Evolutionary conservation across 1,140 invertebrate species (phyloP).

Genomic region (Lasaia peninsularis): DNA sequence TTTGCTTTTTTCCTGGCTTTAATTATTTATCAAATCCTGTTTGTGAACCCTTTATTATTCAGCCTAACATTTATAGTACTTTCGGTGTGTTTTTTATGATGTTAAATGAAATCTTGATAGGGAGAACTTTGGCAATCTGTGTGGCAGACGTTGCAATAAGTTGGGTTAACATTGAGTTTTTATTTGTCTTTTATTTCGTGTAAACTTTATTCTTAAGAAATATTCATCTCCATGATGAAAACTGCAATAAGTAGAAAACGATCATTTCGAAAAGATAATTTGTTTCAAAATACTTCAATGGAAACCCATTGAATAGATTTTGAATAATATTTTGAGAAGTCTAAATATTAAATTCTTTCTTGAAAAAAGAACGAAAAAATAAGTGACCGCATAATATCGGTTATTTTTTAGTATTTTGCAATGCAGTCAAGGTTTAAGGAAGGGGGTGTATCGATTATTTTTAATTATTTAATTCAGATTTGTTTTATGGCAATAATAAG

Average conservation of each 20-base stretch:
- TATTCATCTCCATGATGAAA: neutral
- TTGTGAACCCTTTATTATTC: neutral
- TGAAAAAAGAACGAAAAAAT: too few relatives aligned
- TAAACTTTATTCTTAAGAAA: neutral
- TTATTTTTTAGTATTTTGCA: neutral
- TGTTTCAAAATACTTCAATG: neutral
- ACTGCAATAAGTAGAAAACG: neutral
- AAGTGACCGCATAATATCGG: too few relatives aligned
- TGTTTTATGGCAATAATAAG: constrained; percentile 3
- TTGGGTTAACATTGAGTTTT: neutral
- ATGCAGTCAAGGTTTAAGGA: constrained; percentile 2
- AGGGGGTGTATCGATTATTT: neutral
- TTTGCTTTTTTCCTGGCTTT: neutral
- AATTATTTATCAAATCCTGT: neutral
- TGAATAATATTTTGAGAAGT: neutral
- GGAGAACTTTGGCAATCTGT: constrained; percentile 20
- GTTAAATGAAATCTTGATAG: neutral
- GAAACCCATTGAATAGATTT: neutral
- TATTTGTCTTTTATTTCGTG: neutral
- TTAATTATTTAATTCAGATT: constrained; percentile 3
- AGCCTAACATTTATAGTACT: neutral
- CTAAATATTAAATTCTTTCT: too few relatives aligned
- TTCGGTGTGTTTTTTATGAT: constrained; percentile 6
- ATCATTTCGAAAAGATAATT: neutral
- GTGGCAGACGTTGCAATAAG: constrained; percentile 20